Conservation (phyloP, 2,888 invertebrate genomes). For the Gymnosoma rotundatum region DNA sequence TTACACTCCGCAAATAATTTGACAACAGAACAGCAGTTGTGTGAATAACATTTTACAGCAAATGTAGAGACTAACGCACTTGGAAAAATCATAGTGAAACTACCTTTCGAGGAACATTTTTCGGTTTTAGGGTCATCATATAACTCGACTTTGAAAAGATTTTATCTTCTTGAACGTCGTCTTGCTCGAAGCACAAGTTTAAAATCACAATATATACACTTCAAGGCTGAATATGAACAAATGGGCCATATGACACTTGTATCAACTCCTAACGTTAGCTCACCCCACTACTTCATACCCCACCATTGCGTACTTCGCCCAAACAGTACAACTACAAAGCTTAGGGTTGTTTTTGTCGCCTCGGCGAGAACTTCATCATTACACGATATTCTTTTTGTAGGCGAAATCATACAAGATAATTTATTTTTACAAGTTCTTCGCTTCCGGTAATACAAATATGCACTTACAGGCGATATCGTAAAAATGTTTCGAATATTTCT, state of each 20-base stretch:
- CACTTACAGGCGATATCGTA: conserved; percentile 28
- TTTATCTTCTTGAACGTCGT: conserved; percentile 26
- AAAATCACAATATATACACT: conserved; percentile 13
- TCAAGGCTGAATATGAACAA: conserved; percentile 44
- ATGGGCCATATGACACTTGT: conserved; percentile 35
- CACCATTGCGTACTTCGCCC: conserved; percentile 28
- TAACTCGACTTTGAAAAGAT: conserved; percentile 17
- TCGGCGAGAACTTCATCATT: conserved; percentile 21
- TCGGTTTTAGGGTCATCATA: no score
- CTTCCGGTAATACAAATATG: conserved; percentile 22
- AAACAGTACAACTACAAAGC: conserved; percentile 28
- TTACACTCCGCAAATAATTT: conserved; percentile 15
- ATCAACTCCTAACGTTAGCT: conserved; percentile 1
- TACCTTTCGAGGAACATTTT: no score
- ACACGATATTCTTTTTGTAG: conserved; percentile 38
- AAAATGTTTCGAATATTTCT: conserved; percentile 44
- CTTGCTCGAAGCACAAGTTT: conserved; percentile 15
- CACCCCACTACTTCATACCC: conserved; percentile 24
- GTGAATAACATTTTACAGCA: conserved; percentile 21
- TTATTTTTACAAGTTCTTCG: conserved; percentile 36
- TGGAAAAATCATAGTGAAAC: conserved; percentile 30
- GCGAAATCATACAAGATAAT: conserved; percentile 20
- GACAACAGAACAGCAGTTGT: conserved; percentile 22
- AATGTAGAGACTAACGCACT: conserved; percentile 6
- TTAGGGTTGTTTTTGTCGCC: conserved; percentile 1